Base-by-base conservation (phyloP, 2,888 invertebrate genomes). In the Lycia hirtaria region DNA sequence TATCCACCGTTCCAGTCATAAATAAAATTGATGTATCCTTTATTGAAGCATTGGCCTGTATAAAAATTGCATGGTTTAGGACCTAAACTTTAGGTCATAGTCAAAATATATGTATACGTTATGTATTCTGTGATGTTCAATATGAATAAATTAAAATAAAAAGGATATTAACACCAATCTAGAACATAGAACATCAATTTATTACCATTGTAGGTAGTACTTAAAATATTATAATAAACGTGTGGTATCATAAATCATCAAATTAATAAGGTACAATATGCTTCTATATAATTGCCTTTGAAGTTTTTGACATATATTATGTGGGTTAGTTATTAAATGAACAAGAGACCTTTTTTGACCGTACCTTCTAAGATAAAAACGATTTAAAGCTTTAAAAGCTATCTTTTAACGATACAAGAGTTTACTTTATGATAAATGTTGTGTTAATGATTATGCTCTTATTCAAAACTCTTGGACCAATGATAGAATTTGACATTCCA, bases 301-400 rank as follows among this genome's bases (percentile, higher is more conserved):
- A 1, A 9, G 9, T 26, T 26, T 26, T 26, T 6, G 26, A 9
- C 26, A 26, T 26, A 26, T 26, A 26, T n/a, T n/a, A n/a, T n/a
- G n/a, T 26, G 26, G 26, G 6, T 9, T 26, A 26, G 9, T 26
- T 30, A 30, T 30, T 3, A 32, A 6, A 32, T 14, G 9, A 26
- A 32, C n/a, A 4, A 4, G 5, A 37, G 37, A 37, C 19, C 4
- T 19, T 19, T 4, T 19, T 1, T 37, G n/a, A 19, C 37, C 9
- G n/a, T 9, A 33, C 17, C 15, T 10, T 38, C 12, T 32, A 49
- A 20, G 6, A 26, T 9, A 17, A 28, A 37, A 37, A 43, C 37
- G 14, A 48, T 53, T 54, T 43, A 47, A 65, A 62, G 63, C 61
- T 65, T 65, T 59, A 28, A 2, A 65, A 63, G 61, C 63, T 59